Evolutionary conservation across 2,113 vertebrate species (phyloP).

Genomic region (Cyanocitta stelleri): DNA sequence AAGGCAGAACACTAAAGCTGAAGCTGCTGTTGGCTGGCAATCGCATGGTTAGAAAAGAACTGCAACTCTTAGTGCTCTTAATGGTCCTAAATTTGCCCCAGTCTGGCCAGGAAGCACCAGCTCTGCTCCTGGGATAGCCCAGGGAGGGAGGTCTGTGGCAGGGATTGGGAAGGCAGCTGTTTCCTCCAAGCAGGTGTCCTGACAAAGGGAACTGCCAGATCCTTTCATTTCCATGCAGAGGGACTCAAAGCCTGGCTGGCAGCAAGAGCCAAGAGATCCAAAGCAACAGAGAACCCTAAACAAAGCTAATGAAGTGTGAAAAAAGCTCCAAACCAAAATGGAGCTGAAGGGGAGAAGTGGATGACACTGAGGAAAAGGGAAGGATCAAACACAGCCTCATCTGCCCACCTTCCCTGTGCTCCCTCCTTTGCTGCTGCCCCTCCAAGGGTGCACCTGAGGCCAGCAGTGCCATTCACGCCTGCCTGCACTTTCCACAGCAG

Average conservation of each 20-base stretch:
- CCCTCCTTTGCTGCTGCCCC: not conserved
- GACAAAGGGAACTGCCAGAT: slow-evolving; percentile 12
- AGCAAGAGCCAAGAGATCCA: not conserved
- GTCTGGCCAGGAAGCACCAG: not conserved
- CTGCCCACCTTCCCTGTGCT: not conserved
- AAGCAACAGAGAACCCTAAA: not conserved
- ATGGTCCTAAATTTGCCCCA: not conserved
- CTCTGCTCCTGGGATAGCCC: not conserved
- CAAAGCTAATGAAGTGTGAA: not conserved
- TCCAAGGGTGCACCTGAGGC: not conserved
- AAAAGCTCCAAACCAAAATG: not conserved
- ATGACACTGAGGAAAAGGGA: not conserved
- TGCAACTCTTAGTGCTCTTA: not conserved
- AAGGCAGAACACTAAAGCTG: slow-evolving; percentile 13
- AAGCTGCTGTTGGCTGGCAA: not conserved
- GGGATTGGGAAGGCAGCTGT: not conserved
- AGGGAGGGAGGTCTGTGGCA: not conserved
- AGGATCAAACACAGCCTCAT: not conserved
- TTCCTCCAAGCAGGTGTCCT: not conserved
- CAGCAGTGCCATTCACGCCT: not conserved
- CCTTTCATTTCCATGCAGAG: not conserved
- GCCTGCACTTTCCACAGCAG: not conserved
- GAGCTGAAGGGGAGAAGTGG: not conserved
- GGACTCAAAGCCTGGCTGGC: not conserved
- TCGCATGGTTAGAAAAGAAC: not conserved